A percentile compares a stretch with the other conserved stretches of the same genome.
Evolutionary conservation across 2,113 vertebrate species (phyloP).

Genomic region (Scytalopus superciliaris): DNA sequence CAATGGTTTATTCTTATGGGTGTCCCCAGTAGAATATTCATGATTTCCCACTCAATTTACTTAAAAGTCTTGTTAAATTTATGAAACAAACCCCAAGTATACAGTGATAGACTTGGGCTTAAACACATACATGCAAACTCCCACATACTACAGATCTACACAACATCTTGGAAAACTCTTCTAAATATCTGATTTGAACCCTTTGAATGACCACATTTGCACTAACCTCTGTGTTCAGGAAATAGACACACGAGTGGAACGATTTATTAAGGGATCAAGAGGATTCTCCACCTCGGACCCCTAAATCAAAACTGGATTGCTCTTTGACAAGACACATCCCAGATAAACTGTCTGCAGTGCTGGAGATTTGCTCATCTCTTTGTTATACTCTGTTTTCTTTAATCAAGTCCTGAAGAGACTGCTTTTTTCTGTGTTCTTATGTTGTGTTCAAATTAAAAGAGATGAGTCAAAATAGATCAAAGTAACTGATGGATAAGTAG

Average conservation of each 20-base stretch:
- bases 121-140: background rate
- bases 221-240: background rate
- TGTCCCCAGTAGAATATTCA: background rate
- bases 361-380: background rate
- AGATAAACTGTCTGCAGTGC: background rate
- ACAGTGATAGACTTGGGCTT: background rate
- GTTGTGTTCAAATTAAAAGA: slow-evolving; percentile 18
- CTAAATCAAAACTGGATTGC: background rate
- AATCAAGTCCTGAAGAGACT: background rate
- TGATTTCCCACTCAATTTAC: background rate
- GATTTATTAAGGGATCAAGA: background rate
- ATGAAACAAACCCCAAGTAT: background rate
- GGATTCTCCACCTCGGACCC: background rate
- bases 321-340: background rate
- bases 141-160: background rate
- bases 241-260: background rate
- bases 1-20: background rate
- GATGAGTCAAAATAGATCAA: slow-evolving; percentile 48
- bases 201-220: background rate
- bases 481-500: background rate
- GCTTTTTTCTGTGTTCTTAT: background rate
- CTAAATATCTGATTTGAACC: background rate
- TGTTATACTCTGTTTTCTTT: slow-evolving; percentile 3
- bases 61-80: background rate
- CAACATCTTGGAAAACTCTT: background rate